A percentile compares a stretch with the other conserved stretches of the same genome.
These are phyloP conservation scores for Apomyelois bistriatella DNA, from an alignment of 2,888 invertebrate species.

Conservation along the genomic window DNA sequence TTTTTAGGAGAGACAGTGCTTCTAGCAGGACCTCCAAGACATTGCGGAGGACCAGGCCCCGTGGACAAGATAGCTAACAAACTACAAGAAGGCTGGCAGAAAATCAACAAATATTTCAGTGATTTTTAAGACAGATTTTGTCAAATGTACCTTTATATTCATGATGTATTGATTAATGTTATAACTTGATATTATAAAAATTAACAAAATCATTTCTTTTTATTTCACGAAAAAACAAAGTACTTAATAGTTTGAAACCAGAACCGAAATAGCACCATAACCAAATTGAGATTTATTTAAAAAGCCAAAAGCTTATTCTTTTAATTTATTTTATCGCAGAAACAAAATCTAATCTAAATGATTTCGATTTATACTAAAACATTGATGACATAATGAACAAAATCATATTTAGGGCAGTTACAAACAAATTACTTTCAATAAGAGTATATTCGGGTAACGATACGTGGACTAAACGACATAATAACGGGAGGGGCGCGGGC, in stretches of 20 bases:
- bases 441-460: conserved; percentile 32
- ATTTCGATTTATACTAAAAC: not conserved
- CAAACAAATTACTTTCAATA: conserved; percentile 34
- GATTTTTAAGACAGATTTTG: conserved; percentile 26
- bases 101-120: conserved; percentile 69
- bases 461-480: conserved; percentile 32
- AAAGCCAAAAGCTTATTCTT: too few relatives aligned
- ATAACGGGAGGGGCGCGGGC: conserved; percentile 36
- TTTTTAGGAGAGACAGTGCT: conserved; percentile 53
- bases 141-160: too few relatives aligned
- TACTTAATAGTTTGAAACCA: too few relatives aligned
- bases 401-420: conserved; percentile 25
- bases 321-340: too few relatives aligned
- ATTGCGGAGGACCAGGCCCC: conserved; percentile 69
- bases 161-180: too few relatives aligned
- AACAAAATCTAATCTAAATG: not conserved
- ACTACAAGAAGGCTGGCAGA: conserved; percentile 71
- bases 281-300: too few relatives aligned
- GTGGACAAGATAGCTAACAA: conserved; percentile 70
- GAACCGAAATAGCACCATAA: too few relatives aligned
- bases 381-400: conserved; percentile 6
- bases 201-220: too few relatives aligned
- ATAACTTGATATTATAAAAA: too few relatives aligned
- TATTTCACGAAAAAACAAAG: too few relatives aligned
- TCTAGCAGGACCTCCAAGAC: conserved; percentile 58